Evolutionary conservation across 2,797 vertebrate species (phyloP), one percentile per base, ranked within the genome.

Genomic region (Zenarchopterus dispar): DNA sequence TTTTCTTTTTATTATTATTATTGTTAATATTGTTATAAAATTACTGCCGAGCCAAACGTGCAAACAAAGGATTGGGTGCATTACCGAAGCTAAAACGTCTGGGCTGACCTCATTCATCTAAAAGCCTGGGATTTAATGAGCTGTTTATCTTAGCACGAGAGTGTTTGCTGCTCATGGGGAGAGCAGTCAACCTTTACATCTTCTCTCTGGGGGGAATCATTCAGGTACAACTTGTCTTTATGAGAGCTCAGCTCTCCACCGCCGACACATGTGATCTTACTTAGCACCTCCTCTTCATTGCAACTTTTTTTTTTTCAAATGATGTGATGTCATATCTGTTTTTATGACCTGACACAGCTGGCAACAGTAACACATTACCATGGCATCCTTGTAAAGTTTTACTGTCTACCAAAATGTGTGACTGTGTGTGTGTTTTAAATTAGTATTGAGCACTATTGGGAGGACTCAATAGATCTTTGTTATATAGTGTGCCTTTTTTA

Each of bases 281-380:
- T 84, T 57, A n/a, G 36, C 67, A 24, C 67, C 68, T 58, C 19
- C 2, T 55, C 70, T 67, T 73, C 22, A 61, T 74, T 66, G 62
- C 78, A 31, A 36, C 77, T 73, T 71, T 42, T 62, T 70, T 78
- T 67, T 72, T 75, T 80, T 61, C 57, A 56, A 58, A 83, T 80
- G 84, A 76, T 70, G 59, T 90, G 79, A 88, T 70, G 78, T 88
- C 87, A 90, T 62, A 47, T 5, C 1, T 47, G 1, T 39, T 47
- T 89, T 89, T 78, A 85, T 54, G 65, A 42, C 53, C 67, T 26
- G 54, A 66, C 61, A 59, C 76, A 76, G 67, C 75, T 79, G 81
- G 75, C 71, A 22, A 52, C 61, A 15, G 58, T 33, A 70, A 73
- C 56, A 23, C 23, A 2, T 50, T 70, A 67, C 57, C 33, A 22